Base-by-base conservation (phyloP, 2,888 invertebrate genomes). In the Lapara coniferarum region DNA sequence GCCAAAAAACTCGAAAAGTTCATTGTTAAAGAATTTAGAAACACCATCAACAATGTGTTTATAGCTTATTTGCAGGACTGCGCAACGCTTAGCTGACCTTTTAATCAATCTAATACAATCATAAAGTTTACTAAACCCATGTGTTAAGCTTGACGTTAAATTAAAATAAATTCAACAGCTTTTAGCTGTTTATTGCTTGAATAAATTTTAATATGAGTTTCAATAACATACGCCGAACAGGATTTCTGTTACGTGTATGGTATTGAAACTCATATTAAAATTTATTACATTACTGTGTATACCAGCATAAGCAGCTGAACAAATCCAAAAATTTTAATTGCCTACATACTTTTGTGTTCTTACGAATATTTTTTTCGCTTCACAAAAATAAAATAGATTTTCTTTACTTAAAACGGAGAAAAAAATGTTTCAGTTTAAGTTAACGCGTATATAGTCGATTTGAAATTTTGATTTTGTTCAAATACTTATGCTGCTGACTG, bases 211-310 rank as follows among this genome's bases (percentile, higher is more conserved):
- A n/a, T n/a, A 85, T 86, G 81, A 77, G 78, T 82, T 81, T 79
- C 81, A 79, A 84, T 81, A 90, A 91, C 89, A 88, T 80, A 79
- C 78, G 83, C 75, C 78, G 77, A 89, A 90, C 90, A 86, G 87
- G 91, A 87, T 87, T 75, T 72, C 72, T 68, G 73, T 75, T 70
- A 71, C 63, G 71, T 68, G 71, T n/a, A n/a, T n/a, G n/a, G n/a
- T n/a, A n/a, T n/a, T n/a, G n/a, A n/a, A n/a, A n/a, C n/a, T n/a
- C n/a, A n/a, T n/a, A n/a, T n/a, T n/a, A n/a, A n/a, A n/a, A n/a
- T n/a, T n/a, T n/a, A n/a, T n/a, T n/a, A n/a, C n/a, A n/a, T n/a
- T n/a, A n/a, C n/a, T n/a, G n/a, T n/a, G n/a, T n/a, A n/a, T n/a
- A n/a, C n/a, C n/a, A n/a, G n/a, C n/a, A n/a, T n/a, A n/a, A n/a